Conservation (phyloP, 1,140 invertebrate species). For the Chlorops oryzae region DNA sequence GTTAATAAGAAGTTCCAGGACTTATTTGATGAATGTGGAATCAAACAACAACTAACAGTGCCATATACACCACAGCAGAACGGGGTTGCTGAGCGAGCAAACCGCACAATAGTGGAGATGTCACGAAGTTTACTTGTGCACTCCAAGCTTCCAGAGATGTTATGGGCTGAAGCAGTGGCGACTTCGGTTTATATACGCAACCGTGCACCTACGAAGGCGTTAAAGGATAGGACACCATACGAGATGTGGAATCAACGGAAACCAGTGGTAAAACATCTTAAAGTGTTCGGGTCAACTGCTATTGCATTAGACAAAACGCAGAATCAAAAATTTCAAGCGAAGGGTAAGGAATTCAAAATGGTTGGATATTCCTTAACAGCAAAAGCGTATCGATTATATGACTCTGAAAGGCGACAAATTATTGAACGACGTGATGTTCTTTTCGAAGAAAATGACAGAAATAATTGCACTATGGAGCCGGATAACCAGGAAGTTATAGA, state of each 20-base stretch:
- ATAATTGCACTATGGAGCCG: too few species aligned
- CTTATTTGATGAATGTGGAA: background rate
- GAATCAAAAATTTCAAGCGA: constrained; percentile 8
- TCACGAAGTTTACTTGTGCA: background rate
- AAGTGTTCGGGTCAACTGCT: too few species aligned
- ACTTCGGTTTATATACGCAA: too few species aligned
- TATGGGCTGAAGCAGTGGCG: too few species aligned
- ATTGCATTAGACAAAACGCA: background rate
- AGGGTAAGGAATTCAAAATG: constrained; percentile 6
- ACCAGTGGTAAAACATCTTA: constrained; percentile 1
- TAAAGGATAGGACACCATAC: background rate
- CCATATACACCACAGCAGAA: constrained; percentile 40
- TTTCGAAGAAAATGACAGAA: too few species aligned
- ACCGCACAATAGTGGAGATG: background rate
- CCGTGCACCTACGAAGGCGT: constrained; percentile 16
- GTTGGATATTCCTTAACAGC: constrained; percentile 10
- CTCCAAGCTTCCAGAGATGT: background rate
- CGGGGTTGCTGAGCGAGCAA: constrained; percentile 29
- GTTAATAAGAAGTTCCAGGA: background rate
- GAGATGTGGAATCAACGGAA: constrained; percentile 1
- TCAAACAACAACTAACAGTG: constrained; percentile 5
- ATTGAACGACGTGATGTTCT: constrained; percentile 4
- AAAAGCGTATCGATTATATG: constrained; percentile 12
- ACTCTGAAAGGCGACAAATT: background rate
- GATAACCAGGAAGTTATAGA: too few species aligned